These are phyloP conservation scores for Ooceraea biroi DNA, from an alignment of 1,140 invertebrate species.

Conservation along the genomic window DNA sequence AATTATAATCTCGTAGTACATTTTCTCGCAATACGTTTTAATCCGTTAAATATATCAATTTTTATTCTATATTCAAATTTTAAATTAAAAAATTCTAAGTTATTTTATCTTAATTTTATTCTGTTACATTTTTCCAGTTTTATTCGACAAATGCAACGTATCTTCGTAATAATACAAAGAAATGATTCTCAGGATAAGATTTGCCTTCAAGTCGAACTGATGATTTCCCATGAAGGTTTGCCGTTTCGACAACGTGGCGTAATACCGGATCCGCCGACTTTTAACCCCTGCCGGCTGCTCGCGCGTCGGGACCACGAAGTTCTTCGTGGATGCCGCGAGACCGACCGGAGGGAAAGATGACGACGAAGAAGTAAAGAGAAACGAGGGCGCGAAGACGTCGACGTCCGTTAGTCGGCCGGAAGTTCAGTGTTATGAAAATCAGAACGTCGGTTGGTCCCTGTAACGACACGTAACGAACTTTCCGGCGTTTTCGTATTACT, in stretches of 20 bases:
- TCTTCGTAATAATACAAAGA: background rate
- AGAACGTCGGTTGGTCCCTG: slow-evolving; percentile 72
- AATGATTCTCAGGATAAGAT: background rate
- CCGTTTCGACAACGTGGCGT: background rate
- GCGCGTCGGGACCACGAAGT: slow-evolving; percentile 2
- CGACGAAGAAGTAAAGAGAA: background rate
- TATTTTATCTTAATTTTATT: too few relatives aligned
- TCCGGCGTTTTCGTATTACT: slow-evolving; percentile 53
- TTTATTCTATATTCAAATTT: too few relatives aligned
- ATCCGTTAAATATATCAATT: too few relatives aligned
- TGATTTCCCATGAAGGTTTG: background rate
- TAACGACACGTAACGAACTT: slow-evolving; percentile 79
- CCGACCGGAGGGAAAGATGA: background rate
- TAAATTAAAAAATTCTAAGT: too few relatives aligned
- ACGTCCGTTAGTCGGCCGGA: slow-evolving; percentile 85
- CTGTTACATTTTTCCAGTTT: too few relatives aligned
- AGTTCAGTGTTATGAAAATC: slow-evolving; percentile 84
- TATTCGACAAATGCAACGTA: background rate
- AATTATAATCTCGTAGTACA: background rate
- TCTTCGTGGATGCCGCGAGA: background rate
- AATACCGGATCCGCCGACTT: slow-evolving; percentile 24
- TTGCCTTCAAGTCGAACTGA: background rate
- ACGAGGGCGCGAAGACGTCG: slow-evolving; percentile 2
- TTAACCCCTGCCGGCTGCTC: slow-evolving; percentile 15
- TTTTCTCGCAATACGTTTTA: background rate